A percentile compares a stretch with the other conserved stretches of the same genome.
These are phyloP conservation scores for Tyto alba DNA, from an alignment of 2,113 vertebrate genomes.

Conservation along the genomic window DNA sequence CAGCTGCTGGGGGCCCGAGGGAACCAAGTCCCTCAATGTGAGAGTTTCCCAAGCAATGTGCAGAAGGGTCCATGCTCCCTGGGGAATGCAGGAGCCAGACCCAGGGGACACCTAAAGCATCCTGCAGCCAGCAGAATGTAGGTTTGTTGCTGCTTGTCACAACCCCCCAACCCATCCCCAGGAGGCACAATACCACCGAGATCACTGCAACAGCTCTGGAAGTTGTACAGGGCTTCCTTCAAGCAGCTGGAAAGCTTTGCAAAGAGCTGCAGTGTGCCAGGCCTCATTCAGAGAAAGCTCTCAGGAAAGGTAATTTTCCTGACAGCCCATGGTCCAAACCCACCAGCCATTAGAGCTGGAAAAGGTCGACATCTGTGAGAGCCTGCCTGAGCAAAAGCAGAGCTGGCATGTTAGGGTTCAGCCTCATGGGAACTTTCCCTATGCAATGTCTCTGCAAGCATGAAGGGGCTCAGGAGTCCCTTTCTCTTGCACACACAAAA, in stretches of 20 bases:
- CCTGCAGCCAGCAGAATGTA: not conserved
- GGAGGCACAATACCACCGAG: not conserved
- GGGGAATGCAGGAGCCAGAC: not conserved
- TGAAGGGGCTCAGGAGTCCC: not conserved
- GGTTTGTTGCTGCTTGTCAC: not conserved
- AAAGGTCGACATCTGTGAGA: not conserved
- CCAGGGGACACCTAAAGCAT: not conserved
- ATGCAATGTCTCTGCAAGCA: not conserved
- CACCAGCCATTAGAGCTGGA: not conserved
- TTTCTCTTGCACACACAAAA: not conserved
- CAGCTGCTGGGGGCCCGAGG: not conserved
- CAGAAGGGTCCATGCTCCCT: not conserved
- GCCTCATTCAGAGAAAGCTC: not conserved
- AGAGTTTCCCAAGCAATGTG: not conserved
- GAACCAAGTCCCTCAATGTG: not conserved
- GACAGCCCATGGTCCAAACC: not conserved
- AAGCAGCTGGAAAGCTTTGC: not conserved
- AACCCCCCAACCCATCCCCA: too few species aligned
- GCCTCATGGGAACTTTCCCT: not conserved
- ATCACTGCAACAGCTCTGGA: not conserved
- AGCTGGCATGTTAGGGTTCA: not conserved
- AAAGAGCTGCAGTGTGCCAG: not conserved
- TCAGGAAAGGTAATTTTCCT: not conserved
- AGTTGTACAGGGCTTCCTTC: not conserved
- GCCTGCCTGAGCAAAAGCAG: not conserved